A percentile compares a stretch with the other conserved stretches of the same genome.
Conservation (phyloP, 92 coral and sea anemone genomes). For the Scolanthus callimorphus region DNA sequence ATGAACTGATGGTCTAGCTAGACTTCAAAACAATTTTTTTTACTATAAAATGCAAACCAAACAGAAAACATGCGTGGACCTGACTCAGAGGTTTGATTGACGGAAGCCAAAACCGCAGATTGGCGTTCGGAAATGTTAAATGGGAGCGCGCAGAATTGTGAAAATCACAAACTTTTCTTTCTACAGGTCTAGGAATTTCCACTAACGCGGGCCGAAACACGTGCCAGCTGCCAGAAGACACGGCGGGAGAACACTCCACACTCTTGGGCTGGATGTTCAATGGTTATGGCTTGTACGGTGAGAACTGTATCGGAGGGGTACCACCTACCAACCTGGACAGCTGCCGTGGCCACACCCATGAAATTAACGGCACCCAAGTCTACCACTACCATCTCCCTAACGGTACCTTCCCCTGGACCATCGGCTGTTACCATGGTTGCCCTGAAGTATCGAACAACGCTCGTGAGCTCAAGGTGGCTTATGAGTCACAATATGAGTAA, state of each 20-base stretch:
- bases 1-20: no score
- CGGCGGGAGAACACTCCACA: neutral
- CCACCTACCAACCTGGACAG: neutral
- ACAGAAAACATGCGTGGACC: no score
- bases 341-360: slow-evolving; percentile 1
- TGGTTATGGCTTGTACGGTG: neutral
- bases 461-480: neutral
- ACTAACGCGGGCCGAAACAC: neutral
- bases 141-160: no score
- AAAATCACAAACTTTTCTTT: neutral
- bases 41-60: no score
- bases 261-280: slow-evolving; percentile 1
- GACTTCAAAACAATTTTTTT: no score
- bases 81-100: no score
- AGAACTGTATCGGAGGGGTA: neutral
- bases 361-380: neutral
- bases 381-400: slow-evolving; percentile 2
- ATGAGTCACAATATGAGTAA: neutral
- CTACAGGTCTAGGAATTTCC: neutral
- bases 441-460: neutral
- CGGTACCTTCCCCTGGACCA: slow-evolving; percentile 1
- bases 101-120: no score
- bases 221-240: slow-evolving; percentile 1
- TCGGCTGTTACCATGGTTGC: neutral
- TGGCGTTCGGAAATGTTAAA: no score